phyloP scores from a whole-genome alignment of 1,140 invertebrate species.

The Danaus melanippus region DNA sequence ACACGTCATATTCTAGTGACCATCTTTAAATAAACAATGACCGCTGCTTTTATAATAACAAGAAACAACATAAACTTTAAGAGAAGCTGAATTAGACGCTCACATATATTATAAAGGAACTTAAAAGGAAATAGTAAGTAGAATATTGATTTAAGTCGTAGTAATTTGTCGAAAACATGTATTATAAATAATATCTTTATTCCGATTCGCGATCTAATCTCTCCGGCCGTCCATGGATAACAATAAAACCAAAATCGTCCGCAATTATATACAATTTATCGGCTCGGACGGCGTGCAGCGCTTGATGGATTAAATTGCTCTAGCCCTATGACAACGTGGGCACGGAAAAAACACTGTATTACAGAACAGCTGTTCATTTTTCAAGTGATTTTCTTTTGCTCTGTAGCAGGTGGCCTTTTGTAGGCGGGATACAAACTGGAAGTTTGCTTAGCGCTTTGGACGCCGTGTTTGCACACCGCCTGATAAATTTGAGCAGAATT shows the following conservation, averaged over 20 bases:
- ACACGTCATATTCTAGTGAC: constrained; percentile 21
- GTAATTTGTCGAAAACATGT: not conserved
- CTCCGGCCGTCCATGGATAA: constrained; percentile 38
- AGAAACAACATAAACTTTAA: not conserved
- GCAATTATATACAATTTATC: constrained; percentile 68
- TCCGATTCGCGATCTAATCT: constrained; percentile 42
- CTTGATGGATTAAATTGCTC: constrained; percentile 74
- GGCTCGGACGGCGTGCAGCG: constrained; percentile 48
- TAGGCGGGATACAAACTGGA: constrained; percentile 39
- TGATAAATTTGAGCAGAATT: constrained; percentile 49
- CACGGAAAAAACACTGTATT: constrained; percentile 70
- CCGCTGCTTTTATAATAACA: not conserved
- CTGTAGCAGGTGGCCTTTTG: constrained; percentile 57
- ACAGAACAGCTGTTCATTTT: constrained; percentile 73
- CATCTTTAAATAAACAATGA: constrained; percentile 17
- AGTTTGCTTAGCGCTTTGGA: constrained; percentile 43
- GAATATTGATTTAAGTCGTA: too few species aligned
- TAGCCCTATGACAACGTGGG: constrained; percentile 72
- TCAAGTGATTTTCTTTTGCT: constrained; percentile 71
- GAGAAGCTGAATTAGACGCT: too few species aligned
- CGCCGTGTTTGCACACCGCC: constrained; percentile 41
- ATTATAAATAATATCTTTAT: constrained; percentile 1
- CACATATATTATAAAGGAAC: too few species aligned
- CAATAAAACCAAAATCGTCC: constrained; percentile 64
- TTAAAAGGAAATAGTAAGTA: too few species aligned